Conservation (phyloP, 2,797 vertebrate species). For the Eospalax fontanierii region DNA sequence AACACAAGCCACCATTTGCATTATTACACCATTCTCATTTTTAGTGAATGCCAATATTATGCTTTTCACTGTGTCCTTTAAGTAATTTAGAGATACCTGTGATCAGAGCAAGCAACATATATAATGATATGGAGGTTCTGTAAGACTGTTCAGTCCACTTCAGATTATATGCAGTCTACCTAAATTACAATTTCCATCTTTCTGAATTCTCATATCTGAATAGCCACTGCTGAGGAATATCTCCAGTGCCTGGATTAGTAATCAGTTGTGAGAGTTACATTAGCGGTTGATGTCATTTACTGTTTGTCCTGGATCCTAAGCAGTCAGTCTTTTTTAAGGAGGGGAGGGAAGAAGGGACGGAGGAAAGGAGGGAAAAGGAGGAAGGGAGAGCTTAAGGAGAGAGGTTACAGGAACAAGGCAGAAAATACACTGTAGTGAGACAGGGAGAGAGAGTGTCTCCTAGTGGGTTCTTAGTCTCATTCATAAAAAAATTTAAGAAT, state of each 20-base stretch:
- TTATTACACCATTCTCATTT: neutral
- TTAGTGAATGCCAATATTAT: neutral
- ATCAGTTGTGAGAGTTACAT: neutral
- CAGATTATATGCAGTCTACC: neutral
- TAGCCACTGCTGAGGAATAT: neutral
- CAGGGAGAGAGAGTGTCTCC: no score
- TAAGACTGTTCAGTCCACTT: neutral
- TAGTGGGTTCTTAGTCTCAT: no score
- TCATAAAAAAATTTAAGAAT: no score
- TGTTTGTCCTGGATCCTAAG: neutral
- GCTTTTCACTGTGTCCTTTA: neutral
- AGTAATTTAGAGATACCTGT: conserved; percentile 22
- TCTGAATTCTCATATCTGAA: neutral
- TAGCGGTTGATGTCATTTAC: neutral
- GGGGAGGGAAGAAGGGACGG: neutral
- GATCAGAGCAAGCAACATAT: neutral
- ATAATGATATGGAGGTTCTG: neutral
- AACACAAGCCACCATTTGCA: neutral
- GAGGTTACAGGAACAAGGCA: neutral
- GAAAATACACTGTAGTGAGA: neutral
- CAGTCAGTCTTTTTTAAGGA: neutral
- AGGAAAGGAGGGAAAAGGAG: neutral
- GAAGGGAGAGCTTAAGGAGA: neutral
- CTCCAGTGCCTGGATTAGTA: neutral
- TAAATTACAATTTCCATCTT: neutral